These are phyloP conservation scores for Rhabdomys pumilio DNA, from an alignment of 2,797 vertebrate genomes.

Conservation along the genomic window DNA sequence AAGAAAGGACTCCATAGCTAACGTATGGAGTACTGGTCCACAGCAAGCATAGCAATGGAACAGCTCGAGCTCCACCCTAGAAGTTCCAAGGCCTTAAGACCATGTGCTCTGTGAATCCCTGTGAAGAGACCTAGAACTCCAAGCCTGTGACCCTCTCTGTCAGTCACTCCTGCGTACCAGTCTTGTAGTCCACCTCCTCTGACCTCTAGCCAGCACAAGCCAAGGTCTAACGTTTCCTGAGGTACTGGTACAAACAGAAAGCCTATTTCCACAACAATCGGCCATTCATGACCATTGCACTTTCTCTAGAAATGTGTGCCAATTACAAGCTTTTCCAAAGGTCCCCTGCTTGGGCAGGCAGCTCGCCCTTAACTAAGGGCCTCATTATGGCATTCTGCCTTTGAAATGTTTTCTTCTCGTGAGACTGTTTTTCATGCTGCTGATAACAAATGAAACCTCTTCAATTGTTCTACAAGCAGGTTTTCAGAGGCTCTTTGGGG, in stretches of 20 bases:
- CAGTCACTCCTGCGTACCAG: no score
- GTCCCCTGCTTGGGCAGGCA: neutral
- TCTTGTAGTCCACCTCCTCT: neutral
- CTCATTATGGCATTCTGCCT: neutral
- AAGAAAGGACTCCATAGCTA: neutral
- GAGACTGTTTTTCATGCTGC: neutral
- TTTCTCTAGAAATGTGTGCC: slow-evolving; percentile 22
- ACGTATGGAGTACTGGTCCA: neutral
- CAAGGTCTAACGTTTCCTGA: neutral
- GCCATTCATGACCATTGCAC: neutral
- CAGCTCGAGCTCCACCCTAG: neutral
- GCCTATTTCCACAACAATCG: neutral
- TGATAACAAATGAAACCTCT: slow-evolving; percentile 31
- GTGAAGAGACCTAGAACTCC: neutral
- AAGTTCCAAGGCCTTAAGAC: neutral
- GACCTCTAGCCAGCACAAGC: neutral
- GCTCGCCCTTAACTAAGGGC: neutral
- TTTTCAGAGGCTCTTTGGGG: neutral
- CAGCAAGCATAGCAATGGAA: accelerated
- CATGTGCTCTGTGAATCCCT: accelerated
- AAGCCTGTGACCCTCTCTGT: neutral
- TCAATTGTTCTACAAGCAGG: neutral
- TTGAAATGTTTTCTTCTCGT: slow-evolving; percentile 46
- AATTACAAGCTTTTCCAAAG: neutral
- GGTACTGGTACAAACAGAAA: neutral